Base-by-base conservation (phyloP, 2,797 vertebrate genomes). In the Urophycis tenuis region DNA sequence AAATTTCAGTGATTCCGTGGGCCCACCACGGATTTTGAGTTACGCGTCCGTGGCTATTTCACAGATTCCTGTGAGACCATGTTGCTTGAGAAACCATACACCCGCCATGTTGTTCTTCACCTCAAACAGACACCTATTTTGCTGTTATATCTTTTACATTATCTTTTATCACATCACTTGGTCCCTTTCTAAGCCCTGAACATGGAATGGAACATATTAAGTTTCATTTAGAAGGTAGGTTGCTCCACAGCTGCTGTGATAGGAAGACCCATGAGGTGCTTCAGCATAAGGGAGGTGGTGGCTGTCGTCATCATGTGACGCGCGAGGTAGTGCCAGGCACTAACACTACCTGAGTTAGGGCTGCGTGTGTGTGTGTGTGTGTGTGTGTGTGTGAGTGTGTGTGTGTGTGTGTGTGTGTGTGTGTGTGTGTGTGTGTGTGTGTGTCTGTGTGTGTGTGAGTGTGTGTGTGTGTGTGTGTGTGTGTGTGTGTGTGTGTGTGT, bases 401-500 rank as follows among this genome's bases (percentile, higher is more conserved):
- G 67, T 25, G 60, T 12, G 1, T 70, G 29, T 31, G 14, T 3
- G 5, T 70, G 67, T 31, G 29, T 31, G 25, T 70, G 29, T 15
- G 14, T 31, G 29, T 70, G 29, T 70, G 67, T 31, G 12, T 31
- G 30, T 31, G 19, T 31, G 12, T 32, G 30, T 31, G 67, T 17
- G 67, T 70, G 67, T 70, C 1, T 70, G 31, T 32, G 67, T 31
- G 67, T 31, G 12, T 45, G 36, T 31, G 35, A 41, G 72, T 41
- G 35, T 41, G 72, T 73, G n/a, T 41, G 11, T 30, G 72, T 73
- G 35, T 35, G n/a, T 73, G 72, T 39, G 33, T 73, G 72, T 14
- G 71, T 34, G 70, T 19, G 29, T 31, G 9, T 25, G 77, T 8
- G 33, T 33, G 67, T 78, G 36, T 2, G 34, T 74, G 80, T 69